Conservation (phyloP, 1,140 invertebrate genomes). For the Pachyrhynchus sulphureomaculatus region DNA sequence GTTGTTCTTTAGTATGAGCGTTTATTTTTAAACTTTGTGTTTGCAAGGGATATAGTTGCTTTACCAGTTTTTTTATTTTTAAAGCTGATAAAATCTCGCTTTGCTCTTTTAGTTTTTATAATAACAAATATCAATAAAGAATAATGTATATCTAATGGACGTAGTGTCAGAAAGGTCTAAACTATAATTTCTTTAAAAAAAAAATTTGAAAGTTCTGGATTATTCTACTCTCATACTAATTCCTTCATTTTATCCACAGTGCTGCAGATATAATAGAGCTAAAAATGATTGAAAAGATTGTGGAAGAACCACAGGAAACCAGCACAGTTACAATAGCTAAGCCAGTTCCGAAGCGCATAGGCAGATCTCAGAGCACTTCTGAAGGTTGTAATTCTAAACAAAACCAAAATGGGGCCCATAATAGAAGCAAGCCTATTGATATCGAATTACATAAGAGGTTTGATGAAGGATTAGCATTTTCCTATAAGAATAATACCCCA, state of each 20-base stretch:
- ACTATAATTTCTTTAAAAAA: no score
- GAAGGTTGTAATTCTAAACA: constrained; percentile 50
- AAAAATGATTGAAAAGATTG: constrained; percentile 60
- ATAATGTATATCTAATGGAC: no score
- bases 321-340: constrained; percentile 59
- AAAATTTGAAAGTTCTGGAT: no score
- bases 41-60: no score
- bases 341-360: constrained; percentile 58
- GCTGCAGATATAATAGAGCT: constrained; percentile 62
- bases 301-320: constrained; percentile 40
- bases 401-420: constrained; percentile 47
- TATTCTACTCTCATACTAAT: no score
- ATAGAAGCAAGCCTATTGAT: constrained; percentile 46
- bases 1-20: no score
- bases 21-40: no score
- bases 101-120: no score
- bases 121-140: no score
- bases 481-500: constrained; percentile 47
- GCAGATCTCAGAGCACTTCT: constrained; percentile 53
- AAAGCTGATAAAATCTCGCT: no score
- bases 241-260: constrained; percentile 55
- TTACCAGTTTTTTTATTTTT: no score
- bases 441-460: constrained; percentile 36
- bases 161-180: no score
- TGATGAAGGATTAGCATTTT: constrained; percentile 27